Conservation (phyloP, 30 jellyfish, hydroid and myxozoan genomes). For the Aurelia sp. region DNA sequence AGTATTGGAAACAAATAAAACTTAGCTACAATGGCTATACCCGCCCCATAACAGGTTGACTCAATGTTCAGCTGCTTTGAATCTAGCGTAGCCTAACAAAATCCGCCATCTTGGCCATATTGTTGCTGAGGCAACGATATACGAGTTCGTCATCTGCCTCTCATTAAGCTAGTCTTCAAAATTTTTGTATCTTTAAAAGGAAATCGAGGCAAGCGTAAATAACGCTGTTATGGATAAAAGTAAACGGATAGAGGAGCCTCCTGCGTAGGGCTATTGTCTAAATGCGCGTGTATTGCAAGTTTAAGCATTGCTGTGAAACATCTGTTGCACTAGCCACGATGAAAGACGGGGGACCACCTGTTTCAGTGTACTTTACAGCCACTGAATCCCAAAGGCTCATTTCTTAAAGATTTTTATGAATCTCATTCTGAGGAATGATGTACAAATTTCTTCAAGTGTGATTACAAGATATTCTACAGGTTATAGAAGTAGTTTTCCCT, state of each 20-base stretch:
- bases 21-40: too few species aligned
- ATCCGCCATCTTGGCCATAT: conserved; percentile 15
- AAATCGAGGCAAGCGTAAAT: conserved; percentile 7
- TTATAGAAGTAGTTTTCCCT: too few species aligned
- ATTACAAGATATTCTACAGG: too few species aligned
- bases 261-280: conserved; percentile 35
- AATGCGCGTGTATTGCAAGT: conserved; percentile 28
- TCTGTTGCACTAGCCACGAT: conserved; percentile 36
- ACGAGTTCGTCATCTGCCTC: not conserved
- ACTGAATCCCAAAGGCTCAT: not conserved
- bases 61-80: too few species aligned
- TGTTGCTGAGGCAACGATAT: conserved; percentile 48
- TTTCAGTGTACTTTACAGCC: not conserved
- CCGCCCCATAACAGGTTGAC: too few species aligned
- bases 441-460: too few species aligned
- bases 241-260: conserved; percentile 39
- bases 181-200: not conserved
- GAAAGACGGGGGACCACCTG: conserved; percentile 51
- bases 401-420: not conserved
- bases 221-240: conserved; percentile 5
- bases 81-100: too few species aligned
- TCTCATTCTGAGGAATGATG: not conserved
- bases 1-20: too few species aligned
- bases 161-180: not conserved
- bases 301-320: conserved; percentile 12